A percentile compares a stretch with the other conserved stretches of the same genome.
These are phyloP conservation scores for Myodes glareolus DNA, from an alignment of 2,113 vertebrate genomes.

Conservation along the genomic window DNA sequence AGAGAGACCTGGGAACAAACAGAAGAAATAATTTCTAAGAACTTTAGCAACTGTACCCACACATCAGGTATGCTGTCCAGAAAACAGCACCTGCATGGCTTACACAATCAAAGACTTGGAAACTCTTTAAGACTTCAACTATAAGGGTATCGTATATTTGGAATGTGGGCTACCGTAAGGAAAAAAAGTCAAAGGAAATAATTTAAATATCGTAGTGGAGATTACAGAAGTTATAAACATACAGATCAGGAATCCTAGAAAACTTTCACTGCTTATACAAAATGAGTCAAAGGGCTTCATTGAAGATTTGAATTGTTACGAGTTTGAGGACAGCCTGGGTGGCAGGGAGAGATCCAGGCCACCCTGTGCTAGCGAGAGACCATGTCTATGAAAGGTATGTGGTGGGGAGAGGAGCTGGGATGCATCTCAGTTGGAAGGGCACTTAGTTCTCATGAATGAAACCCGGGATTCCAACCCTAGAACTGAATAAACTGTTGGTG, in stretches of 20 bases:
- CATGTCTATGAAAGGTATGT: not conserved
- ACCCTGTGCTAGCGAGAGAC: not conserved
- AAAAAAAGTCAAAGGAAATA: not conserved
- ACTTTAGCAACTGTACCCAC: not conserved
- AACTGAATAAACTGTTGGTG: not conserved
- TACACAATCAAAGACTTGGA: not conserved
- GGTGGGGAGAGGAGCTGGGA: not conserved
- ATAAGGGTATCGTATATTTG: not conserved
- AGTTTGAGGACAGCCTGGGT: not conserved
- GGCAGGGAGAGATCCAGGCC: not conserved
- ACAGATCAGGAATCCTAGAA: slow-evolving; percentile 29
- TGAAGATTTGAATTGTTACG: not conserved
- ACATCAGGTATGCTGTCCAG: not conserved
- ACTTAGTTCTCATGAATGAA: not conserved
- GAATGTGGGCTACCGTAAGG: not conserved
- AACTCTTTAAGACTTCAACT: not conserved
- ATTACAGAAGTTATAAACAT: not conserved
- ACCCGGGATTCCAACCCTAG: not conserved
- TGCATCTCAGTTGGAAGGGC: not conserved
- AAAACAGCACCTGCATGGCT: not conserved
- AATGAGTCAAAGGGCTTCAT: not conserved
- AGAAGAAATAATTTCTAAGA: not conserved
- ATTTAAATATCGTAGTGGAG: not conserved
- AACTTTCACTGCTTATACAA: not conserved
- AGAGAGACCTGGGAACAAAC: not conserved